Percentiles rank a stretch among this genome's conserved stretches.
Conservation (phyloP, 2,113 vertebrate genomes). For the Speoplatyrhinus poulsoni region DNA sequence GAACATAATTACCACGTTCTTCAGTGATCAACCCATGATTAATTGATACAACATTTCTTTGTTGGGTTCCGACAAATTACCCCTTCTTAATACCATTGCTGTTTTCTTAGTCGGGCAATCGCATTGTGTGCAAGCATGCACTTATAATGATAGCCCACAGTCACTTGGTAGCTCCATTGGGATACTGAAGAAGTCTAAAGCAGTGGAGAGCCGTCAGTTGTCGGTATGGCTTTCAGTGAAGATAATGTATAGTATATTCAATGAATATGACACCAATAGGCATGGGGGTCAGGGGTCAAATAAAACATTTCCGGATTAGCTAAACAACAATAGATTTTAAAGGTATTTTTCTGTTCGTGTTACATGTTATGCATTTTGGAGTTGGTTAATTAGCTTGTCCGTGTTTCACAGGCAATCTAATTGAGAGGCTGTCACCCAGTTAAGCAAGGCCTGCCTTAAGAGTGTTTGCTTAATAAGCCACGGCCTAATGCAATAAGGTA, state of each 20-base stretch:
- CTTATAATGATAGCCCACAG: conserved; percentile 68
- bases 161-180: conserved; percentile 67
- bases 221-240: conserved; percentile 46
- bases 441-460: conserved; percentile 78
- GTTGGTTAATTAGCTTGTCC: conserved; percentile 62
- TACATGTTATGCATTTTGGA: conserved; percentile 11
- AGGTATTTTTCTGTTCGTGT: conserved; percentile 45
- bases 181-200: conserved; percentile 67
- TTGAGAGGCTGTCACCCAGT: conserved; percentile 77
- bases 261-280: too few relatives aligned
- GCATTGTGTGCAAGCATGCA: conserved; percentile 64
- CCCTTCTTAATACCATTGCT: conserved; percentile 68
- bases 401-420: conserved; percentile 71
- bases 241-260: conserved; percentile 6
- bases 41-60: conserved; percentile 81
- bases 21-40: conserved; percentile 76
- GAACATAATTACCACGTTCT: conserved; percentile 78
- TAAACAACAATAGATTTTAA: conserved; percentile 51
- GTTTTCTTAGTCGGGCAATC: conserved; percentile 73
- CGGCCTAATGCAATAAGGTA: conserved; percentile 79
- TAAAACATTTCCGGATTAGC: conserved; percentile 45
- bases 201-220: conserved; percentile 69
- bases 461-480: conserved; percentile 79
- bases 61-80: conserved; percentile 76
- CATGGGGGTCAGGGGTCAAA: conserved; percentile 18